phyloP scores from a whole-genome alignment of 2,113 vertebrate genomes.

The Siniperca knerii region DNA sequence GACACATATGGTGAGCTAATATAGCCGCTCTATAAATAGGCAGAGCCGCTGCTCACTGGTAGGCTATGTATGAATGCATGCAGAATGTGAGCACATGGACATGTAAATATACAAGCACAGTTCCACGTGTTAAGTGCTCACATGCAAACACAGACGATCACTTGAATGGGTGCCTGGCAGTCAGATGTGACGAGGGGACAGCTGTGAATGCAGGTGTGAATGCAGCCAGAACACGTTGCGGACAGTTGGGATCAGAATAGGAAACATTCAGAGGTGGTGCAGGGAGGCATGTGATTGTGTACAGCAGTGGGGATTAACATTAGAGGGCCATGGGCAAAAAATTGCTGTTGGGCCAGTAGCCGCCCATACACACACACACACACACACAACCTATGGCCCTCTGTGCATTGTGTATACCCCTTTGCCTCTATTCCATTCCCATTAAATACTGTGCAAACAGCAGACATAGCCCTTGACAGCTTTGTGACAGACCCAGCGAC shows the following conservation, averaged over 20 bases:
- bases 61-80: slow-evolving; percentile 46
- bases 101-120: slow-evolving; percentile 11
- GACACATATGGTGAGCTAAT: slow-evolving; percentile 72
- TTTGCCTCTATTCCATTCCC: neutral
- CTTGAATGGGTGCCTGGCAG: neutral
- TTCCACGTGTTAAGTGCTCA: neutral
- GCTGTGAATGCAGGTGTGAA: slow-evolving; percentile 32
- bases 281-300: neutral
- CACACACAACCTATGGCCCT: too few species aligned
- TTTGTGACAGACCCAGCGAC: neutral
- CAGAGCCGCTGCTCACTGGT: slow-evolving; percentile 53
- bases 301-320: neutral
- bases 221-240: neutral
- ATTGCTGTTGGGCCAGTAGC: neutral
- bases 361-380: too few species aligned
- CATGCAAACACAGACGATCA: neutral
- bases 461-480: neutral
- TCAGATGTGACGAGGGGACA: neutral
- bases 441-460: neutral
- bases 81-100: slow-evolving; percentile 7
- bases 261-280: neutral
- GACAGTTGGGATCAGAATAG: neutral
- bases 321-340: neutral
- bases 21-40: slow-evolving; percentile 75
- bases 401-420: neutral